Percentiles rank a stretch among this genome's conserved stretches.
phyloP scores from a whole-genome alignment of 1,140 invertebrate species.

The Scaptomyza graminum region DNA sequence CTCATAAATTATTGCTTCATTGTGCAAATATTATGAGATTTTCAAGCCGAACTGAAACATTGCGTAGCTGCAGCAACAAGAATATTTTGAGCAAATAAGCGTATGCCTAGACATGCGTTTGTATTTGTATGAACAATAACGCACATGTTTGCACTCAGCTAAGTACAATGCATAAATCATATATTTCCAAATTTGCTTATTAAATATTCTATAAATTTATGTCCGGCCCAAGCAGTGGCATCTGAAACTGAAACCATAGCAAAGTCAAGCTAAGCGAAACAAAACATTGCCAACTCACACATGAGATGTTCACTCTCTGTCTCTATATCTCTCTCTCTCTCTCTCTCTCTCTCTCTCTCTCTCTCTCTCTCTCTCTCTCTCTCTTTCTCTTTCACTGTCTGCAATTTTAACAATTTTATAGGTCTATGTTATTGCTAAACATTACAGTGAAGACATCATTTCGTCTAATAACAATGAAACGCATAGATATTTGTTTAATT shows the following conservation, averaged over 20 bases:
- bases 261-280: slow-evolving; percentile 56
- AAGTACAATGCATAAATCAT: slow-evolving; percentile 61
- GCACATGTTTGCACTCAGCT: slow-evolving; percentile 36
- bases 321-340: slow-evolving; percentile 19
- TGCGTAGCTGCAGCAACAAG: background rate
- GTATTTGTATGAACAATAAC: slow-evolving; percentile 2
- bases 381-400: slow-evolving; percentile 2
- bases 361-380: too few species aligned
- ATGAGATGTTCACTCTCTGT: background rate
- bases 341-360: background rate
- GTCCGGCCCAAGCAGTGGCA: slow-evolving; percentile 38
- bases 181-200: slow-evolving; percentile 74
- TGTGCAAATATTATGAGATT: slow-evolving; percentile 29
- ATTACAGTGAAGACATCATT: background rate
- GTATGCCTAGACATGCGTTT: background rate
- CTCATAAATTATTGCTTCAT: slow-evolving; percentile 47
- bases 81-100: slow-evolving; percentile 9
- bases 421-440: background rate
- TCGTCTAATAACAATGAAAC: background rate
- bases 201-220: slow-evolving; percentile 77
- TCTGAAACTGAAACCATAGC: slow-evolving; percentile 43
- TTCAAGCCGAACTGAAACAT: background rate
- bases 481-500: slow-evolving; percentile 66
- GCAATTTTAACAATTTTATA: background rate
- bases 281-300: slow-evolving; percentile 36